Evolutionary conservation across 2,113 vertebrate genomes (phyloP).

Genomic region (Pleuronectes platessa): DNA sequence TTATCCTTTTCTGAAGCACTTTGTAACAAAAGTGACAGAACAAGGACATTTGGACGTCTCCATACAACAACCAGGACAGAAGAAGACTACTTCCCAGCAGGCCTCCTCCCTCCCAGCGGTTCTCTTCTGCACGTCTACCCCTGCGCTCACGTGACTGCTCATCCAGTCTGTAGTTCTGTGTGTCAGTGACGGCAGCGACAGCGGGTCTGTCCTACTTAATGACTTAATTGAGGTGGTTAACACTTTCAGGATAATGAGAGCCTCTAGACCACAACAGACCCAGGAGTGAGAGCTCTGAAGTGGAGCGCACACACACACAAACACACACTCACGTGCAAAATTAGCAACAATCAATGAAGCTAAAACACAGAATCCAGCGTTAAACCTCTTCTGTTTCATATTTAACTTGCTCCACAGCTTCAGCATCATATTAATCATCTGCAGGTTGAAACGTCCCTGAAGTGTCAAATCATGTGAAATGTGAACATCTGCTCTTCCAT

Average conservation of each 20-base stretch:
- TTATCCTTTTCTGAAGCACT: too few species aligned
- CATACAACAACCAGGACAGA: too few species aligned
- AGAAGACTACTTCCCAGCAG: constrained; percentile 7
- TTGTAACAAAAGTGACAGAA: too few species aligned
- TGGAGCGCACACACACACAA: constrained; percentile 2
- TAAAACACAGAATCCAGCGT: too few species aligned
- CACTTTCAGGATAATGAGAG: constrained; percentile 69
- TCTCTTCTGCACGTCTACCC: background rate
- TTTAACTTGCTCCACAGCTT: too few species aligned
- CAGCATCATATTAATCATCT: too few species aligned
- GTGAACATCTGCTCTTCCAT: too few species aligned
- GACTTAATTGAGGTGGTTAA: constrained; percentile 73
- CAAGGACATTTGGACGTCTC: too few species aligned
- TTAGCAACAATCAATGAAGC: too few species aligned
- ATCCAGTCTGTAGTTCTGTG: background rate
- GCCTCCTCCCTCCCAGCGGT: background rate
- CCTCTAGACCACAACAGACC: constrained; percentile 55
- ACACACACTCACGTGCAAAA: background rate
- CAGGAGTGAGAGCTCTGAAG: constrained; percentile 31
- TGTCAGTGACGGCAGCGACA: constrained; percentile 9
- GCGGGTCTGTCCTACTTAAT: constrained; percentile 60
- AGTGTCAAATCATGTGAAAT: too few species aligned
- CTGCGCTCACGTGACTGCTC: background rate
- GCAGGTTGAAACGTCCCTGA: too few species aligned
- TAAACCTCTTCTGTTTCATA: background rate